Evolutionary conservation across 1,140 invertebrate species (phyloP).

Genomic region (Ostrea denselamellosa): DNA sequence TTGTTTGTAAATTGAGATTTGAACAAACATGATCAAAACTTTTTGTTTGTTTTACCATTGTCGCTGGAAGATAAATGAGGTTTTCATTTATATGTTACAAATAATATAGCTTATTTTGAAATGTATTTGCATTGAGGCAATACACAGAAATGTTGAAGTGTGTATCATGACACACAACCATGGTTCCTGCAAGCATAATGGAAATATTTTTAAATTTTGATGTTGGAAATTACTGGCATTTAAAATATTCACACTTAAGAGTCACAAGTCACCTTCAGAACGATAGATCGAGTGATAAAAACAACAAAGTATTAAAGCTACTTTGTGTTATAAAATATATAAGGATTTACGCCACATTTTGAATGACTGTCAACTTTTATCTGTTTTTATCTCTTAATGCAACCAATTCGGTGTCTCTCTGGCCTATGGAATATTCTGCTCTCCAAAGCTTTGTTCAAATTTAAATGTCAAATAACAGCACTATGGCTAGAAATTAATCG

Average conservation of each 20-base stretch:
- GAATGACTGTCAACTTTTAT: slow-evolving; percentile 1
- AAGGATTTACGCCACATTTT: not conserved
- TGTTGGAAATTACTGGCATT: not conserved
- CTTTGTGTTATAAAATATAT: not conserved
- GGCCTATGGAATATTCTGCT: not conserved
- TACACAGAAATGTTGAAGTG: not conserved
- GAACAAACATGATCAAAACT: slow-evolving; percentile 10
- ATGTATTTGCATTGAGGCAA: not conserved
- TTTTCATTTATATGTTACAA: not conserved
- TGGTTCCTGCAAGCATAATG: not conserved
- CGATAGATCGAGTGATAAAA: not conserved
- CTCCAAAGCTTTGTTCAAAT: slow-evolving; percentile 15
- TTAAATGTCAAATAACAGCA: slow-evolving; percentile 16
- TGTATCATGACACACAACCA: not conserved
- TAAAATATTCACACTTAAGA: slow-evolving; percentile 6
- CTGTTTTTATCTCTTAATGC: slow-evolving; percentile 9
- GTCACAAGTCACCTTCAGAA: slow-evolving; percentile 10
- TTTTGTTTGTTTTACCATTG: slow-evolving; percentile 7
- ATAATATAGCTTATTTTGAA: slow-evolving; percentile 11
- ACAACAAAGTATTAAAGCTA: not conserved
- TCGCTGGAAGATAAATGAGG: not conserved
- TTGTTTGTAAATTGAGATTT: not conserved
- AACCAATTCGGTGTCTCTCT: not conserved
- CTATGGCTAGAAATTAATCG: slow-evolving; percentile 27
- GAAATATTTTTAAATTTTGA: not conserved